Percentiles rank a stretch among this genome's conserved stretches.
phyloP scores from a whole-genome alignment of 2,113 vertebrate species.

The Odobenus rosmarus region DNA sequence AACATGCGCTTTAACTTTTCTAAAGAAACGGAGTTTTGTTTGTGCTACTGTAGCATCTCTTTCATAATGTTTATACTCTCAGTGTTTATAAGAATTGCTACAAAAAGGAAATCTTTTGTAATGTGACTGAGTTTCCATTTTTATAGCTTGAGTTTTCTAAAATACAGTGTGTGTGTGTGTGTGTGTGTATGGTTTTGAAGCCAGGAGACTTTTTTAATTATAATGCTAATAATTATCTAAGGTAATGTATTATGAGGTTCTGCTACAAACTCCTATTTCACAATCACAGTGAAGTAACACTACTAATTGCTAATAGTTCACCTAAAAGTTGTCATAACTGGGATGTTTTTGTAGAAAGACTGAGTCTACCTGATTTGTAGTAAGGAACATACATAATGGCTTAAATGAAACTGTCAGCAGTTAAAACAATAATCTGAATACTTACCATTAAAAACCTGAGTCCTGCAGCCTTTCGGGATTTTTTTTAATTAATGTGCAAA shows the following conservation, averaged over 20 bases:
- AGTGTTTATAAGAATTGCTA: not conserved
- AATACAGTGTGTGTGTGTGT: not conserved
- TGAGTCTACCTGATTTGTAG: not conserved
- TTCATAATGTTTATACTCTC: not conserved
- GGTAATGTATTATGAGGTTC: not conserved
- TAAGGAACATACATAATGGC: not conserved
- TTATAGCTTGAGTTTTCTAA: not conserved
- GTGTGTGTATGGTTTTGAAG: not conserved
- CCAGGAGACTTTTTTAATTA: not conserved
- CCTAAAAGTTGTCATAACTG: not conserved
- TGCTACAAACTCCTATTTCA: not conserved
- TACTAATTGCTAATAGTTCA: not conserved
- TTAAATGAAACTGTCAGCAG: not conserved
- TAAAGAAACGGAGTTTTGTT: not conserved
- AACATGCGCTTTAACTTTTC: not conserved
- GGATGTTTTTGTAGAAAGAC: not conserved
- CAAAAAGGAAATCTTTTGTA: not conserved
- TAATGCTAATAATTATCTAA: not conserved
- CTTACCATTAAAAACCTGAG: conserved; percentile 9
- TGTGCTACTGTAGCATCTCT: not conserved
- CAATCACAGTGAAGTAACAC: not conserved
- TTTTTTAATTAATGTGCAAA: not conserved
- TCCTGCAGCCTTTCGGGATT: not conserved
- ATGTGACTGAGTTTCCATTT: not conserved
- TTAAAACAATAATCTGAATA: not conserved